Conservation (phyloP, 2,797 vertebrate species). For the Poeciliopsis gracilis region DNA sequence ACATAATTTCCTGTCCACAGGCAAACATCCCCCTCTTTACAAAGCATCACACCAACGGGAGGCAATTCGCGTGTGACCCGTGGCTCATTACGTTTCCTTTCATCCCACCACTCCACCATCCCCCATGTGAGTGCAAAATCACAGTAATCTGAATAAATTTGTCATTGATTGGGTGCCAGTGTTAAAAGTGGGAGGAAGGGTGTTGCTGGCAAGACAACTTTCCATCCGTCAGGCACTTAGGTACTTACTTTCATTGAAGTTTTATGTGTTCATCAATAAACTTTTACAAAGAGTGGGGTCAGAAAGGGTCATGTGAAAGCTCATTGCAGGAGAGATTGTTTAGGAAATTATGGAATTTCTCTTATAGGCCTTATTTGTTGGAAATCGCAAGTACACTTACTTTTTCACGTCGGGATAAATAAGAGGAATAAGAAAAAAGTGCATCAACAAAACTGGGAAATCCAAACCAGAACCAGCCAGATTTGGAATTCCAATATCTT, state of each 20-base stretch:
- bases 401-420: conserved; percentile 5
- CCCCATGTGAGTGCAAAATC: conserved; percentile 16
- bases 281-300: neutral
- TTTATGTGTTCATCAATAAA: conserved; percentile 8
- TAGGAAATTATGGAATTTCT: neutral
- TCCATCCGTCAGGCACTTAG: conserved; percentile 2
- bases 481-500: neutral
- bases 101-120: conserved; percentile 14
- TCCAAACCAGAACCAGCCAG: neutral
- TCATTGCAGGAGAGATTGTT: neutral
- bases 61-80: conserved; percentile 48
- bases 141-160: conserved; percentile 48
- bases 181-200: conserved; percentile 31
- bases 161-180: conserved; percentile 63
- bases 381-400: conserved; percentile 2
- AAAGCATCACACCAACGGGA: conserved; percentile 51
- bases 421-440: conserved; percentile 6
- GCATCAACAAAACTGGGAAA: neutral
- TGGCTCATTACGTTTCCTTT: conserved; percentile 42
- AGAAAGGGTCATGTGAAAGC: neutral
- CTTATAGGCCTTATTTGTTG: neutral
- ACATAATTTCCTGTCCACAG: conserved; percentile 30
- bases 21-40: conserved; percentile 31
- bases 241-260: neutral
- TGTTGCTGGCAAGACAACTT: conserved; percentile 11